phyloP scores from a whole-genome alignment of 2,113 vertebrate species.

The Bufo bufo region DNA sequence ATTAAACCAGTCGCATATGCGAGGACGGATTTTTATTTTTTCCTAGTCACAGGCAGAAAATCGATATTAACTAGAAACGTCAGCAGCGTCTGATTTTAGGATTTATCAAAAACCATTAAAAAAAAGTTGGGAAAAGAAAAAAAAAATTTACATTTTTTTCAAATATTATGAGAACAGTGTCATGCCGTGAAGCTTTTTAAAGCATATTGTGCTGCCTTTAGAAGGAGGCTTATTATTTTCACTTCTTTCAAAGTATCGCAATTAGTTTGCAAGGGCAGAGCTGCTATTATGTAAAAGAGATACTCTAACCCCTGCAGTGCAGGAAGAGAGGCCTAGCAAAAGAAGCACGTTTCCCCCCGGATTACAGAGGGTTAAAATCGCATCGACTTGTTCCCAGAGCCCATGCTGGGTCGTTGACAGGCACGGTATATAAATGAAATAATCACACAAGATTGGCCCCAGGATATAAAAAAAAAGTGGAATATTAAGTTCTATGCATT shows the following conservation, averaged over 20 bases:
- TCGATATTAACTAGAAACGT: conserved; percentile 47
- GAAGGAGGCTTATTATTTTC: conserved; percentile 47
- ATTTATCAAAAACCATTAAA: conserved; percentile 24
- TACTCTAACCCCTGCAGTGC: conserved; percentile 47
- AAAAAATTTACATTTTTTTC: conserved; percentile 21
- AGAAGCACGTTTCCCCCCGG: neutral
- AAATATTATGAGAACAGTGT: conserved; percentile 20
- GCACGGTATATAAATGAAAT: conserved; percentile 70
- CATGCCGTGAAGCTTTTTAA: conserved; percentile 9
- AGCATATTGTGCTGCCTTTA: conserved; percentile 6
- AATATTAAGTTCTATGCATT: conserved; percentile 63
- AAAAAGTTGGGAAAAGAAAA: conserved; percentile 16
- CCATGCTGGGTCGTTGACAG: conserved; percentile 69
- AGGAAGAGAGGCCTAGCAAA: conserved; percentile 61
- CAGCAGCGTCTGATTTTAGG: neutral
- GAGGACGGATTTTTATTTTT: conserved; percentile 38
- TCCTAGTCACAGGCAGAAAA: conserved; percentile 44
- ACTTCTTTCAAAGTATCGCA: conserved; percentile 54
- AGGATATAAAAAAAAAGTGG: conserved; percentile 66
- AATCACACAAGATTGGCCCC: conserved; percentile 67
- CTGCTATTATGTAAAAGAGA: conserved; percentile 63
- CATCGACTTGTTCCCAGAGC: conserved; percentile 60
- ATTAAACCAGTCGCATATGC: conserved; percentile 50
- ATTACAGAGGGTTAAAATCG: conserved; percentile 63
- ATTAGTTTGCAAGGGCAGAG: conserved; percentile 60